These are phyloP conservation scores for Hylaeus volcanicus DNA, from an alignment of 1,140 invertebrate species.

Conservation along the genomic window DNA sequence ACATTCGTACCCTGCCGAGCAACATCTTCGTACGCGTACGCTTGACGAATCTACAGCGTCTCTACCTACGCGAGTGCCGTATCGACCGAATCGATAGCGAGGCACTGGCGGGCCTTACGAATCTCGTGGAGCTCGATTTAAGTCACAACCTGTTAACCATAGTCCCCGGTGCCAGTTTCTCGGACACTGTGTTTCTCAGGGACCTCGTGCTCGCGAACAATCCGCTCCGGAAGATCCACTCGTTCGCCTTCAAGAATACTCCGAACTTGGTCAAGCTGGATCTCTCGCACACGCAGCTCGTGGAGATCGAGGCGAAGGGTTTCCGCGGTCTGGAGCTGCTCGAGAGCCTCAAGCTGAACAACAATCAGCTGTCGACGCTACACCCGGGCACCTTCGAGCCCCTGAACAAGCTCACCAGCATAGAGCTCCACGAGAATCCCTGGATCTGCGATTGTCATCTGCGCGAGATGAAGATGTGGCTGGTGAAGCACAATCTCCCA, in stretches of 20 bases:
- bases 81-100: conserved; percentile 91
- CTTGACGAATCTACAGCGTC: conserved; percentile 91
- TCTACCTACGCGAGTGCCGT: conserved; percentile 90
- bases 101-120: conserved; percentile 91
- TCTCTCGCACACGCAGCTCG: conserved; percentile 89
- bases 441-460: conserved; percentile 95
- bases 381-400: conserved; percentile 87
- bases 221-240: conserved; percentile 89
- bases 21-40: conserved; percentile 90
- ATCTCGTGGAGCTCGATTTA: conserved; percentile 93
- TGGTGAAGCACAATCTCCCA: conserved; percentile 91
- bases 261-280: conserved; percentile 91
- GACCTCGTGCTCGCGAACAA: conserved; percentile 90
- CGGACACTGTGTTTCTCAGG: conserved; percentile 88
- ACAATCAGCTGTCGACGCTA: conserved; percentile 88
- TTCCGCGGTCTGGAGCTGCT: conserved; percentile 89
- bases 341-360: conserved; percentile 90
- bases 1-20: conserved; percentile 89
- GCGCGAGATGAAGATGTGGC: conserved; percentile 90
- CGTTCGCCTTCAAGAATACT: conserved; percentile 87
- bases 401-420: conserved; percentile 87
- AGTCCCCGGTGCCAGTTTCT: conserved; percentile 89
- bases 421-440: conserved; percentile 94
- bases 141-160: conserved; percentile 89
- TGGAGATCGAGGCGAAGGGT: conserved; percentile 87